Conservation (phyloP, 1,140 invertebrate genomes). For the Zophobas morio region DNA sequence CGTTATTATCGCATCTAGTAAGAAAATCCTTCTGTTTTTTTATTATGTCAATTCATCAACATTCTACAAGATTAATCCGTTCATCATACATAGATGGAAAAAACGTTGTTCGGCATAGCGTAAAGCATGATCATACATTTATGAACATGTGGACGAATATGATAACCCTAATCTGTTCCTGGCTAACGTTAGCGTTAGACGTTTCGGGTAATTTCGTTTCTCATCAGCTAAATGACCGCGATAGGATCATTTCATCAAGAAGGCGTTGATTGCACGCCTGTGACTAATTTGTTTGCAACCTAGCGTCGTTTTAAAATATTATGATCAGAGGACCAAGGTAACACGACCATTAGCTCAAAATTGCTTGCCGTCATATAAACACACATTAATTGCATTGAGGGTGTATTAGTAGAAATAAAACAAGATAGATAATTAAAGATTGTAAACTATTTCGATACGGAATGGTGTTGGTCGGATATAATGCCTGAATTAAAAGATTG, state of each 20-base stretch:
- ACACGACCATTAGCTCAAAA: conserved; percentile 3
- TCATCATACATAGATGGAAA: background rate
- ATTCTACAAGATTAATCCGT: background rate
- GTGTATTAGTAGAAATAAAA: conserved; percentile 44
- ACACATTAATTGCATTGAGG: conserved; percentile 24
- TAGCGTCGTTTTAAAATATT: conserved; percentile 27
- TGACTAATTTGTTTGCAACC: conserved; percentile 44
- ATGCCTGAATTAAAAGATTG: conserved; percentile 47
- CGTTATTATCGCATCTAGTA: no score
- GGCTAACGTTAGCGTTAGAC: conserved; percentile 25
- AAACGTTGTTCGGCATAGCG: background rate
- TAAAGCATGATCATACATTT: background rate
- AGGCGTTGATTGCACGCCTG: conserved; percentile 42
- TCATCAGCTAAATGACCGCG: conserved; percentile 34
- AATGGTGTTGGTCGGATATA: conserved; percentile 40
- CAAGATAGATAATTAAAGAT: conserved; percentile 43
- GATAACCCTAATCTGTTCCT: conserved; percentile 2
- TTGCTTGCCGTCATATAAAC: conserved; percentile 10
- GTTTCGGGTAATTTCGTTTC: conserved; percentile 24
- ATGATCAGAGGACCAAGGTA: conserved; percentile 13
- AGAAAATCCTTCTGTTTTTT: no score
- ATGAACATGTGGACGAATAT: background rate
- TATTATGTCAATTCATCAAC: conserved; percentile 2
- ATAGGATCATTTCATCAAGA: conserved; percentile 40
- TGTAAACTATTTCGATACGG: conserved; percentile 39